Evolutionary conservation across 2,888 invertebrate species (phyloP), one percentile per base, ranked within the genome.

Genomic region (Pomacea canaliculata): DNA sequence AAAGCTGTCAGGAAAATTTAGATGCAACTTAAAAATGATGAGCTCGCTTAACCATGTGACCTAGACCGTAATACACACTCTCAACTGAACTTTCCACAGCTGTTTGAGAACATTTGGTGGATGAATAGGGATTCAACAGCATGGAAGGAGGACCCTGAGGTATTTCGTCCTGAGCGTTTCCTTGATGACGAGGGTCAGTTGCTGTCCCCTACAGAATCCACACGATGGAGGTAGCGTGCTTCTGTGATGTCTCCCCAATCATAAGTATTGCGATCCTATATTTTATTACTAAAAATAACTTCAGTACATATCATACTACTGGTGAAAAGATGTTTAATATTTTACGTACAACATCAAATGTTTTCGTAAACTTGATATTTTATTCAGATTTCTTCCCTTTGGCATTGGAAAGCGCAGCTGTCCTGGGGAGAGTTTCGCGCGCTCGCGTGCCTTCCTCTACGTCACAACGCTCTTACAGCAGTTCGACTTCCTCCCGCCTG

Each of bases 91-190:
- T 37, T 8, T 51, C 51, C 51, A 51, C 70, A 78, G 70, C 70
- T 81, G 5, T 72, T 76, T 23, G 27, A 70, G 16, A 82, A 83
- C 71, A 68, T 74, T 51, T 80, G 82, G 81, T 78, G 71, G 60
- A 66, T 79, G 27, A 74, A 79, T 59, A 80, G 73, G 37, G 81
- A 83, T 71, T 70, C 76, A 37, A 68, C 74, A 18, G 37, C 71
- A 37, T 83, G 82, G 81, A 65, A 78, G 70, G 77, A 78, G 12
- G 83, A 83, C 51, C 82, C 83, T 2, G 76, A 79, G 78, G 63
- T 59, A 10, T 83, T 82, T 76, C 63, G 71, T 18, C 83, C 83
- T 3, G 79, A 80, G 70, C 71, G 83, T 19, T 83, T 82, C 70
- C 74, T 83, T 3, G 80, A 80, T 70, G 70, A 65, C 18, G 59